These are phyloP conservation scores for Tenthredo livida DNA, from an alignment of 2,888 invertebrate genomes.

Conservation along the genomic window DNA sequence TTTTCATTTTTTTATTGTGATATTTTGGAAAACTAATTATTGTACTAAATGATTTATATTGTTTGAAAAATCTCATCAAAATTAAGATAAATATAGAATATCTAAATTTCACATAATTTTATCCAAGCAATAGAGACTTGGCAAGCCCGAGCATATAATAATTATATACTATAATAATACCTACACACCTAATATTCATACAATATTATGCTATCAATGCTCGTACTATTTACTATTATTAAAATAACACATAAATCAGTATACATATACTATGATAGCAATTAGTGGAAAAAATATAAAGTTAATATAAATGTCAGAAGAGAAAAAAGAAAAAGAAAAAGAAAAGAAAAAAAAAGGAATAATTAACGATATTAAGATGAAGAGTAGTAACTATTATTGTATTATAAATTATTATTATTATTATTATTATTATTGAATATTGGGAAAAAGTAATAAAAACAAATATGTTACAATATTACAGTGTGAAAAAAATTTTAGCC, in stretches of 20 bases:
- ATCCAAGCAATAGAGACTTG: constrained; percentile 61
- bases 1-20: not conserved
- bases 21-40: not conserved
- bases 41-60: too few relatives aligned
- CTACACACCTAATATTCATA: constrained; percentile 61
- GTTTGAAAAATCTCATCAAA: constrained; percentile 20
- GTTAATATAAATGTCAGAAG: constrained; percentile 75
- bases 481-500: not conserved
- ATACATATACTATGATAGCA: constrained; percentile 69
- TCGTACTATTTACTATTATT: constrained; percentile 64
- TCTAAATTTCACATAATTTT: constrained; percentile 8
- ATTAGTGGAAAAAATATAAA: constrained; percentile 63
- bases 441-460: constrained; percentile 73
- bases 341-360: constrained; percentile 54
- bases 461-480: constrained; percentile 64
- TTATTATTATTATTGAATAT: constrained; percentile 67
- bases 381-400: constrained; percentile 75
- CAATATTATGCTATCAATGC: constrained; percentile 74
- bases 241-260: constrained; percentile 66
- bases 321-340: constrained; percentile 30
- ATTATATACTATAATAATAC: constrained; percentile 47
- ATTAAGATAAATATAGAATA: constrained; percentile 40
- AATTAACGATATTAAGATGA: constrained; percentile 71
- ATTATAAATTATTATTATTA: constrained; percentile 73
- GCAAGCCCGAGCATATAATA: constrained; percentile 63